A percentile compares a stretch with the other conserved stretches of the same genome.
phyloP scores from a whole-genome alignment of 2,888 invertebrate genomes.

The Muscina levida region DNA sequence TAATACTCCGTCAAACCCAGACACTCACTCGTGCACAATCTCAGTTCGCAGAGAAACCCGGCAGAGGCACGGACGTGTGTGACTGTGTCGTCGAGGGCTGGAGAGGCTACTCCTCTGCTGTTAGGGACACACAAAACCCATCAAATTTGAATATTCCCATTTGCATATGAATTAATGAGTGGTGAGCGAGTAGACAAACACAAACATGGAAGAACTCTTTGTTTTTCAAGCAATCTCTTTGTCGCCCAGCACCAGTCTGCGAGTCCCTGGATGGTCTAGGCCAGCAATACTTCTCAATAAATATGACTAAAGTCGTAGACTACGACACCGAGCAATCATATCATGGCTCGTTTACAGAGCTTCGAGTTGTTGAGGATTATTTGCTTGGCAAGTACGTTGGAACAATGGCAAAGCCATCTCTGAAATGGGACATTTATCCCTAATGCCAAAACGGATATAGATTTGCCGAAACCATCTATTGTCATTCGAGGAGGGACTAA shows the following conservation, averaged over 20 bases:
- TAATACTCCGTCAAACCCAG: conserved; percentile 69
- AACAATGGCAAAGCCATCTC: conserved; percentile 34
- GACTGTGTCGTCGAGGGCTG: neutral
- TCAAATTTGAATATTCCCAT: conserved; percentile 64
- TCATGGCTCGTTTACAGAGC: neutral
- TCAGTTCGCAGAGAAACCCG: neutral
- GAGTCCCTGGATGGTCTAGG: neutral
- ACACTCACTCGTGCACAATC: conserved; percentile 19
- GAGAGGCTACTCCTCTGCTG: conserved; percentile 19
- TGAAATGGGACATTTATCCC: conserved; percentile 13
- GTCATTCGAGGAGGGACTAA: conserved; percentile 10
- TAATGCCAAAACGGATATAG: conserved; percentile 28
- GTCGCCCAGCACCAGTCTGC: no score
- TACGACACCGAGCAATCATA: neutral
- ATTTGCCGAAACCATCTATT: conserved; percentile 21
- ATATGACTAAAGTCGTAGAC: conserved; percentile 14
- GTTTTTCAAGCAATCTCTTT: neutral
- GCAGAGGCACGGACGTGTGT: neutral
- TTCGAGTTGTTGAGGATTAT: conserved; percentile 17
- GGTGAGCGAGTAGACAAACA: conserved; percentile 31
- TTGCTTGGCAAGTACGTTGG: neutral
- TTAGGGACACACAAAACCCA: conserved; percentile 35
- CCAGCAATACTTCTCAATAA: conserved; percentile 37
- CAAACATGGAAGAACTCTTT: conserved; percentile 23
- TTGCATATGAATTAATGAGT: conserved; percentile 63